Evolutionary conservation across 2,797 vertebrate genomes (phyloP), one percentile per base, ranked within the genome.

Genomic region (Anabacerthia variegaticeps): DNA sequence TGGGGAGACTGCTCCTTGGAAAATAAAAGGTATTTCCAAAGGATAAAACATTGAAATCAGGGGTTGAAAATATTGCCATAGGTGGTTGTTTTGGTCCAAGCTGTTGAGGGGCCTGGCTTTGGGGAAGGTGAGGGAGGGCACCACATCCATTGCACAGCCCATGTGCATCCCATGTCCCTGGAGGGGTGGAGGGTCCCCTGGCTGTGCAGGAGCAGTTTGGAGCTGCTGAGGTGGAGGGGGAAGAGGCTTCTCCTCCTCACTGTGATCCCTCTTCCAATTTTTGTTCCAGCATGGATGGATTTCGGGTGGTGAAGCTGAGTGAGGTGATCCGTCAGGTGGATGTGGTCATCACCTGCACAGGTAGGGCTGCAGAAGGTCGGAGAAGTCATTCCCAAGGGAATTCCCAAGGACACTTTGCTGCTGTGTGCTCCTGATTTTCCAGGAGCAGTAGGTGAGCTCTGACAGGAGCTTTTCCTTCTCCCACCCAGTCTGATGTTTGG

Each of bases 261-360:
- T 1, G 3, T 71, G 44, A 34, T 48, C 86, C 68, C 44, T 93
- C 48, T 95, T 92, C 22, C 96, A 87, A 82, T 92, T 72, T 93
- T 94, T 66, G 89, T 84, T 34, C 52, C 98, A 99, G 99, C 97
- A 99, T 99, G 99, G 99, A 99, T 22, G 99, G 99, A 69, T 99
- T 99, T 97, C 98, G 98, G 95, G 99, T 99, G 96, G 99, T 99
- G 95, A 99, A 99, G 97, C 98, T 99, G 96, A 99, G 99, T 27
- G 99, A 99, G 95, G 99, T 99, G 82, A 99, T 99, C 95, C 99
- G 99, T 84, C 99, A 99, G 97, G 99, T 99, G 97, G 99, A 99
- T 95, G 98, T 99, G 51, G 99, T 99, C 95, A 99, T 99, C 98
- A 99, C 99, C 79, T 99, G 99, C 98, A 99, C 99, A 98, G 99